Conservation (phyloP, 2,113 vertebrate genomes). For the Shinisaurus crocodilurus region DNA sequence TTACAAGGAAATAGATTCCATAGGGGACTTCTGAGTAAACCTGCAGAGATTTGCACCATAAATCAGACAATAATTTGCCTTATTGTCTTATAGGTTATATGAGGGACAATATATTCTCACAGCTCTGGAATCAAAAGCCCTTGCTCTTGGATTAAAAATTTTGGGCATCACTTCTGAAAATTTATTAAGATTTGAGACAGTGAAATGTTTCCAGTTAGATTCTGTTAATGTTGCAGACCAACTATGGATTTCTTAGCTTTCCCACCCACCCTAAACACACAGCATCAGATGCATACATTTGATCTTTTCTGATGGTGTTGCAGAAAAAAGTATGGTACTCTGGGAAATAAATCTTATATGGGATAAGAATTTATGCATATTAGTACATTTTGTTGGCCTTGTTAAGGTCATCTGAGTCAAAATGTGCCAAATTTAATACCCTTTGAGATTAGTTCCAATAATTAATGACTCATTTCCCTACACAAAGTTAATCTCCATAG, state of each 20-base stretch:
- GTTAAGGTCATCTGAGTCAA: background rate
- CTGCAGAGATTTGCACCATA: background rate
- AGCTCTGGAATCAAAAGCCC: constrained; percentile 41
- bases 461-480: background rate
- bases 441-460: background rate
- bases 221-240: constrained; percentile 31
- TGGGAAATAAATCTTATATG: background rate
- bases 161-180: constrained; percentile 48
- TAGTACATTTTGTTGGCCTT: background rate
- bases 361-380: background rate
- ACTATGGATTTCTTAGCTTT: background rate
- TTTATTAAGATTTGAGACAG: constrained; percentile 69
- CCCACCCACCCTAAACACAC: background rate
- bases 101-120: constrained; percentile 47
- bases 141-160: constrained; percentile 38
- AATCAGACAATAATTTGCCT: constrained; percentile 28
- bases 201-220: constrained; percentile 61
- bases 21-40: background rate
- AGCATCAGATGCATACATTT: background rate
- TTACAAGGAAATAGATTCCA: background rate
- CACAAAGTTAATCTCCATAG: background rate
- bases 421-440: background rate
- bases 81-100: constrained; percentile 53
- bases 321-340: background rate
- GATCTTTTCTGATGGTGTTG: background rate